Evolutionary conservation across 2,888 invertebrate genomes (phyloP).

Genomic region (Xestia rhomboidea): DNA sequence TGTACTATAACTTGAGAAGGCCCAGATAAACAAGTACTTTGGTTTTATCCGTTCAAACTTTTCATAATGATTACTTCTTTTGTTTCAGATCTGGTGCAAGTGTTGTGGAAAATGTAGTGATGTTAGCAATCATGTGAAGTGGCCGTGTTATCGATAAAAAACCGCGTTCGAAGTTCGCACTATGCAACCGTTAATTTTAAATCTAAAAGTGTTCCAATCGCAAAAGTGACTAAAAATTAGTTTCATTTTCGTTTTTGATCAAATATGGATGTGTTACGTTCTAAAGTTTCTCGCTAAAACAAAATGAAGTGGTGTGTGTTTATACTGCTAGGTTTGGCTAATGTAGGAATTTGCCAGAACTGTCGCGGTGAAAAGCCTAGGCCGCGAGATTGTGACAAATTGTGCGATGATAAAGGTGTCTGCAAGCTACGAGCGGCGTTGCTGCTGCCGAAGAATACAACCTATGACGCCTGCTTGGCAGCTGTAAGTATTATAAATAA

Average conservation of each 20-base stretch:
- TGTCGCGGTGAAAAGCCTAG: slow-evolving; percentile 83
- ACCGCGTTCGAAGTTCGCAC: slow-evolving; percentile 15
- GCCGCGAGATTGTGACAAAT: slow-evolving; percentile 84
- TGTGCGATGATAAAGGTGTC: slow-evolving; percentile 85
- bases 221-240: neutral
- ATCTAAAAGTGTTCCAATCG: slow-evolving; percentile 10
- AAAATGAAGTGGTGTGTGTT: slow-evolving; percentile 79
- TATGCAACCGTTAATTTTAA: slow-evolving; percentile 40
- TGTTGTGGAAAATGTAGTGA: slow-evolving; percentile 48
- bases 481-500: slow-evolving; percentile 81
- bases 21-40: neutral
- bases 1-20: neutral
- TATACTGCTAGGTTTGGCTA: slow-evolving; percentile 69
- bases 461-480: slow-evolving; percentile 89
- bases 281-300: slow-evolving; percentile 48
- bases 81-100: slow-evolving; percentile 68
- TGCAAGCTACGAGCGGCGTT: slow-evolving; percentile 93
- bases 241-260: neutral
- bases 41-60: slow-evolving; percentile 7
- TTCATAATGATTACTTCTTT: slow-evolving; percentile 44
- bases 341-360: slow-evolving; percentile 71
- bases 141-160: slow-evolving; percentile 42
- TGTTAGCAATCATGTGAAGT: slow-evolving; percentile 39
- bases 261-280: slow-evolving; percentile 33
- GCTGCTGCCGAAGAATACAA: slow-evolving; percentile 91